Conservation (phyloP, 1,140 invertebrate species). For the Drosophila pruinosa region DNA sequence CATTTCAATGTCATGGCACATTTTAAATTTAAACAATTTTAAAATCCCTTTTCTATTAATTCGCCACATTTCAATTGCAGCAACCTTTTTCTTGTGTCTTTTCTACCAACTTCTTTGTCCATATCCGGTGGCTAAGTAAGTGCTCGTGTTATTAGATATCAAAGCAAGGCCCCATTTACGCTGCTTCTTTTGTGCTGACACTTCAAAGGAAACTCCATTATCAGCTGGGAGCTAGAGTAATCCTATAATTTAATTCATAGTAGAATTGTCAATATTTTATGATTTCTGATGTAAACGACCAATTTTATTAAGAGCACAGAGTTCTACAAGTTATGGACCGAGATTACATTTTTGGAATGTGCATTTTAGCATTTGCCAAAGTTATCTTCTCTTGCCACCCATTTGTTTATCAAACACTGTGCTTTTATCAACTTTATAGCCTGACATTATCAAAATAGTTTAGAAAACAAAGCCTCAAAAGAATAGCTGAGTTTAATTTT, state of each 20-base stretch:
- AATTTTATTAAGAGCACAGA: too few relatives aligned
- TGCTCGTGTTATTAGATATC: neutral
- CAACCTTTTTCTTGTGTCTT: neutral
- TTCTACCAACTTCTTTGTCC: neutral
- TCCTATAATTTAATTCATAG: conserved; percentile 6
- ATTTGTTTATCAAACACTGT: too few relatives aligned
- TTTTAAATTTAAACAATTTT: neutral
- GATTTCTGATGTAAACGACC: neutral
- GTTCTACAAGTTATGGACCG: too few relatives aligned
- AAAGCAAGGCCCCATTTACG: neutral
- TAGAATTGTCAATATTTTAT: neutral
- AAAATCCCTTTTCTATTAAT: neutral
- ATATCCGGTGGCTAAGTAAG: neutral
- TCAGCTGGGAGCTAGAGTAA: neutral
- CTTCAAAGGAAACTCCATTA: conserved; percentile 8
- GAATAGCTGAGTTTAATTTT: too few relatives aligned
- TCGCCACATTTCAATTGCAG: neutral
- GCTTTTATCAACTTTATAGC: too few relatives aligned
- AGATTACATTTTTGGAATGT: too few relatives aligned
- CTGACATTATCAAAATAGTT: too few relatives aligned
- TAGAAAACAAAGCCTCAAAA: too few relatives aligned
- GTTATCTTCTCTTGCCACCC: too few relatives aligned
- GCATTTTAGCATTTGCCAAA: too few relatives aligned
- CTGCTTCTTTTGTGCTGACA: neutral
- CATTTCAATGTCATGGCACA: neutral